These are phyloP conservation scores for Petaurus breviceps DNA, from an alignment of 2,113 vertebrate species.

Conservation along the genomic window DNA sequence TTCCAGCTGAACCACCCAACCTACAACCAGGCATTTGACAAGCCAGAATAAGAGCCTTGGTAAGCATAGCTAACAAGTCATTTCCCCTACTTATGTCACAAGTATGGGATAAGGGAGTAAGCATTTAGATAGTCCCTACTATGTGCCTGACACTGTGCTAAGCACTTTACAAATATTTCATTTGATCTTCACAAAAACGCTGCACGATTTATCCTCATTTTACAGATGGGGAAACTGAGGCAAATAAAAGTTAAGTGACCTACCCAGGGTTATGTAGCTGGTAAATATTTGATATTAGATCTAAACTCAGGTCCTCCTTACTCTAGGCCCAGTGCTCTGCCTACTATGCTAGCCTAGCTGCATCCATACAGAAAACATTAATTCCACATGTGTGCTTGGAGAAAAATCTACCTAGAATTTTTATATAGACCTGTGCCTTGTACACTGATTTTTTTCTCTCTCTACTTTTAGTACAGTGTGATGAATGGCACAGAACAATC, in stretches of 20 bases:
- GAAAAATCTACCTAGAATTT: too few species aligned
- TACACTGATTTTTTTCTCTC: neutral
- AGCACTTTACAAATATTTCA: neutral
- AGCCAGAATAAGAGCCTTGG: neutral
- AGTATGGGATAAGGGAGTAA: neutral
- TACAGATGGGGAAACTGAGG: neutral
- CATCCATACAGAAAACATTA: neutral
- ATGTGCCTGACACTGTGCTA: neutral
- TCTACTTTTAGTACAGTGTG: neutral
- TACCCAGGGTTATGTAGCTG: neutral
- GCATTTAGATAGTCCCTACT: neutral
- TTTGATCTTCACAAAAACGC: neutral
- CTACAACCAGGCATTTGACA: neutral
- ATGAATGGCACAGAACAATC: neutral
- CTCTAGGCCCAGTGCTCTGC: neutral
- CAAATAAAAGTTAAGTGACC: neutral
- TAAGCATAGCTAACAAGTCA: neutral
- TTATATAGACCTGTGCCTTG: too few species aligned
- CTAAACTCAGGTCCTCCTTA: neutral
- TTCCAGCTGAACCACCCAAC: neutral
- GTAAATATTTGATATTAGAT: neutral
- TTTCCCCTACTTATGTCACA: neutral
- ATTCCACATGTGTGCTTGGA: neutral
- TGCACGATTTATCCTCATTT: neutral
- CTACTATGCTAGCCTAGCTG: fast-evolving